Conservation (phyloP, 2,888 invertebrate genomes). For the Choreutis nemorana region DNA sequence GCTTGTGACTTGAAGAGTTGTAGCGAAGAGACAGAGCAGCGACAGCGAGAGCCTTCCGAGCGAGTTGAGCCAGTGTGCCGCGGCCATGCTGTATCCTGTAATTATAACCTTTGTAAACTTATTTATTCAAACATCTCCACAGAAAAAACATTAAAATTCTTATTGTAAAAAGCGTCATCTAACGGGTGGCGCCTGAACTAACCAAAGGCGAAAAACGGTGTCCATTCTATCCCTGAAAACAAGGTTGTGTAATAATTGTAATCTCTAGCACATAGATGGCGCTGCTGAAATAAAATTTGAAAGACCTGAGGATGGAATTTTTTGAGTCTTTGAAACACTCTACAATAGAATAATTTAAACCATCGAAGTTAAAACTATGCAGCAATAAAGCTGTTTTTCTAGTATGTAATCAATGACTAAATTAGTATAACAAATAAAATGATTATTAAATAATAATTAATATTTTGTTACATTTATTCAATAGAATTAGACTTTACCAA, state of each 20-base stretch:
- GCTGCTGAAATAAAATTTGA: slow-evolving; percentile 13
- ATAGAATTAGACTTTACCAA: neutral
- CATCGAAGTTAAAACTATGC: too few relatives aligned
- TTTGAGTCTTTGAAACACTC: too few relatives aligned
- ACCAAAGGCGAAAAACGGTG: neutral
- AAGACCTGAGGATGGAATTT: neutral
- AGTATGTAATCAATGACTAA: too few relatives aligned
- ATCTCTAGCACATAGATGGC: slow-evolving; percentile 30
- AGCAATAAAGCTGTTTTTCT: too few relatives aligned
- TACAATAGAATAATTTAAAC: too few relatives aligned
- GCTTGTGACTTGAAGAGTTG: slow-evolving; percentile 79
- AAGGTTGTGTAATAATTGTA: too few relatives aligned
- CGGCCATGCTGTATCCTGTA: slow-evolving; percentile 84
- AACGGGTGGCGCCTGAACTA: slow-evolving; percentile 18
- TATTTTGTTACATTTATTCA: neutral
- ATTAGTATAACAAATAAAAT: too few relatives aligned
- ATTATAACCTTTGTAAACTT: too few relatives aligned
- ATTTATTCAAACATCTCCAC: slow-evolving; percentile 5
- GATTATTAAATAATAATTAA: too few relatives aligned
- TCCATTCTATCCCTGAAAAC: neutral
- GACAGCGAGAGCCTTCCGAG: slow-evolving; percentile 80
- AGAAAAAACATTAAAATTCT: too few relatives aligned
- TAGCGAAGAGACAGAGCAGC: slow-evolving; percentile 76
- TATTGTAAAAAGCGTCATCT: slow-evolving; percentile 27
- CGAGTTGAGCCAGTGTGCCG: slow-evolving; percentile 84